These are phyloP conservation scores for Drosophila prostipennis DNA, from an alignment of 2,888 invertebrate genomes.

Conservation along the genomic window DNA sequence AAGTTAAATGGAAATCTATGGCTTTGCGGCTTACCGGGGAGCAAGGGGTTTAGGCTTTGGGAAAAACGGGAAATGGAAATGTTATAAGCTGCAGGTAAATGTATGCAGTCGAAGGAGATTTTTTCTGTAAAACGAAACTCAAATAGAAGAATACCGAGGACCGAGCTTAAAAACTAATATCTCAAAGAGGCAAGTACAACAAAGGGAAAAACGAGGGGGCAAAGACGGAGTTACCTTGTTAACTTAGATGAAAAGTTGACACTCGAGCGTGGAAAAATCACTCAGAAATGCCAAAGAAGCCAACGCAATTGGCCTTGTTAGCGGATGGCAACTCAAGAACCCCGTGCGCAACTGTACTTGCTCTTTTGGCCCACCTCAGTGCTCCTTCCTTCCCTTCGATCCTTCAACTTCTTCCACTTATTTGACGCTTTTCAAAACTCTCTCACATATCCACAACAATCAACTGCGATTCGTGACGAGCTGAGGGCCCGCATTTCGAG, in stretches of 20 bases:
- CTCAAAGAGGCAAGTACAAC: slow-evolving; percentile 18
- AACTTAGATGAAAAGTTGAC: slow-evolving; percentile 36
- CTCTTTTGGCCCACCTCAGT: slow-evolving; percentile 4
- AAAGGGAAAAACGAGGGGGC: slow-evolving; percentile 7
- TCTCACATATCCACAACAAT: slow-evolving; percentile 40
- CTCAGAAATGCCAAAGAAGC: slow-evolving; percentile 25
- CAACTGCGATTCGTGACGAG: slow-evolving; percentile 51
- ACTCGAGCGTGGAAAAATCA: slow-evolving; percentile 30
- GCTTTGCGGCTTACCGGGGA: slow-evolving; percentile 63
- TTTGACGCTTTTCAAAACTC: slow-evolving; percentile 55
- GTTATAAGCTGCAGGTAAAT: slow-evolving; percentile 43
- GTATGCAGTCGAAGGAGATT: slow-evolving; percentile 25
- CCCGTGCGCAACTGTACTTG: slow-evolving; percentile 63
- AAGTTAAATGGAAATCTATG: slow-evolving; percentile 75
- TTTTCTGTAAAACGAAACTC: slow-evolving; percentile 29
- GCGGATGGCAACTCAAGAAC: slow-evolving; percentile 15
- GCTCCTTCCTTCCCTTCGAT: not conserved
- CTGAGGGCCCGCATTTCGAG: slow-evolving; percentile 48
- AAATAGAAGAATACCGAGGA: slow-evolving; percentile 21
- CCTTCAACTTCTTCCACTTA: slow-evolving; percentile 30
- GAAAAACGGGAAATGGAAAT: slow-evolving; percentile 24
- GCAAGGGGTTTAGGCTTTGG: slow-evolving; percentile 16
- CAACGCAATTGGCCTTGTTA: slow-evolving; percentile 40
- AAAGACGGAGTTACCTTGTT: slow-evolving; percentile 33
- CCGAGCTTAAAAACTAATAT: slow-evolving; percentile 31